Conservation (phyloP, 1,140 invertebrate genomes). For the Habropoda laboriosa region DNA sequence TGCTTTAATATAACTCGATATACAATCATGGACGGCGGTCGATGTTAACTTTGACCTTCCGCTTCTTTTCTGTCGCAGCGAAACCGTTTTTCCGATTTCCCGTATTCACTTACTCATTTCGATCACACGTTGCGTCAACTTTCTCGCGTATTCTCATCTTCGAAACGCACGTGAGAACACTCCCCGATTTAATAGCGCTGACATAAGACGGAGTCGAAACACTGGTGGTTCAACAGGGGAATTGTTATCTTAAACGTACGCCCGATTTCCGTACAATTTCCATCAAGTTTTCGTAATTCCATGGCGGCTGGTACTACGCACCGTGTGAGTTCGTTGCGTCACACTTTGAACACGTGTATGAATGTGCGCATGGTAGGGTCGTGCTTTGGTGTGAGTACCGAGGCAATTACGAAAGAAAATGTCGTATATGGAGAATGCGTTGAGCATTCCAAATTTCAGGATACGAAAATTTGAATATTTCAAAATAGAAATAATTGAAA, state of each 20-base stretch:
- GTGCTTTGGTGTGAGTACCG: neutral
- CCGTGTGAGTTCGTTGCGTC: constrained; percentile 7
- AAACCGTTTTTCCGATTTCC: neutral
- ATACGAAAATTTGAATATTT: neutral
- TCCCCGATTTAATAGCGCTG: neutral
- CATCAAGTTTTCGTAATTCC: constrained; percentile 23
- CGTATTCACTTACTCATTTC: constrained; percentile 11
- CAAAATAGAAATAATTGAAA: no score
- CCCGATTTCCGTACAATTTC: no score
- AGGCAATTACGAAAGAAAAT: constrained; percentile 17
- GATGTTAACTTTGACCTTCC: constrained; percentile 1
- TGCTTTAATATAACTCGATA: neutral
- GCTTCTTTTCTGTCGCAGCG: neutral
- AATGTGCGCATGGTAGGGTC: neutral
- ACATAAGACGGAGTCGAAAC: neutral
- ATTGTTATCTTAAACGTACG: neutral
- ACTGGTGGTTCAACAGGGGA: neutral
- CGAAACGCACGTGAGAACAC: neutral
- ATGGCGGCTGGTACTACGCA: no score
- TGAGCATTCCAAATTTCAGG: no score
- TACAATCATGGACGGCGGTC: neutral
- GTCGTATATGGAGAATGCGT: no score
- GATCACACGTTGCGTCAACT: neutral
- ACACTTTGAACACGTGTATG: neutral
- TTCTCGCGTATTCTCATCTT: neutral